Percentiles rank a stretch among this genome's conserved stretches.
phyloP scores from a whole-genome alignment of 2,888 invertebrate species.

The Tortricodes alternella region DNA sequence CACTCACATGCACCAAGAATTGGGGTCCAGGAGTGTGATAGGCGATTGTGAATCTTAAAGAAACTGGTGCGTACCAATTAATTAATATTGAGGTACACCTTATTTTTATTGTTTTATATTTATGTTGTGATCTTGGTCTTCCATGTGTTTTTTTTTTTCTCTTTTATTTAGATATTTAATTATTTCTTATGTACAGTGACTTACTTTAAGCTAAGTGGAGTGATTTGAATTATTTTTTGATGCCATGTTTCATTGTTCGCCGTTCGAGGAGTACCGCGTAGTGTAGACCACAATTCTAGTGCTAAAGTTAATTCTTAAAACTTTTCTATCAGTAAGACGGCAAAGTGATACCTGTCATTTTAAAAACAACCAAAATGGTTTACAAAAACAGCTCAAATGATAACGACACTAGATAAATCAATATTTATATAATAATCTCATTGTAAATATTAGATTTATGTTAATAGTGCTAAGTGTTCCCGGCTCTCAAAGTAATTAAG shows the following conservation, averaged over 20 bases:
- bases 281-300: conserved; percentile 38
- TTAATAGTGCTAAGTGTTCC: conserved; percentile 74
- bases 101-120: conserved; percentile 71
- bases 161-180: conserved; percentile 66
- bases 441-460: conserved; percentile 76
- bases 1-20: too few relatives aligned
- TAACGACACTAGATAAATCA: conserved; percentile 78
- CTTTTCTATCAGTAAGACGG: conserved; percentile 44
- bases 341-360: conserved; percentile 47
- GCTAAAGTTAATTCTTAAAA: conserved; percentile 36
- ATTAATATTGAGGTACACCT: conserved; percentile 54
- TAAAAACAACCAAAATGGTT: conserved; percentile 48
- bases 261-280: conserved; percentile 38
- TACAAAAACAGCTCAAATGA: conserved; percentile 75
- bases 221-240: conserved; percentile 47
- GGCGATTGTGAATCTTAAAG: conserved; percentile 25
- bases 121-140: conserved; percentile 82
- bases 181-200: conserved; percentile 64
- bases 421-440: conserved; percentile 76
- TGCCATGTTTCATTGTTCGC: conserved; percentile 53
- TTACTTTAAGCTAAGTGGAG: conserved; percentile 49
- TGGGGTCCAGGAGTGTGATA: conserved; percentile 3
- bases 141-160: conserved; percentile 69
- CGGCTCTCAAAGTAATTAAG: conserved; percentile 82
- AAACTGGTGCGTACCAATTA: conserved; percentile 63